These are phyloP conservation scores for Campoplex nolae DNA, from an alignment of 2,888 invertebrate species.

Conservation along the genomic window DNA sequence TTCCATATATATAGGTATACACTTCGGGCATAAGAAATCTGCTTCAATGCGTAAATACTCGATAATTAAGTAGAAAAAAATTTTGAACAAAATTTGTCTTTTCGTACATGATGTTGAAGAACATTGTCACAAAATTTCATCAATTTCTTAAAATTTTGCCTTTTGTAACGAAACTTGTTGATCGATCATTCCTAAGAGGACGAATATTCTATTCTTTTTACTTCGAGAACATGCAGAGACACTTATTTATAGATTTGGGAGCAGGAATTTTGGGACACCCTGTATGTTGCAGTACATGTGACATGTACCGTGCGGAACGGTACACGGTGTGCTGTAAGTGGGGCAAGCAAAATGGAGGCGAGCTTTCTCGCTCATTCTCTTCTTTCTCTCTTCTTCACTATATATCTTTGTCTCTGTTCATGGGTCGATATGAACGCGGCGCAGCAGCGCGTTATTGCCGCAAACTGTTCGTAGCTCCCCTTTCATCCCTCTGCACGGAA, in stretches of 20 bases:
- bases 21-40: no score
- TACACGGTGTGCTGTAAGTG: slow-evolving; percentile 74
- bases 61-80: no score
- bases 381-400: slow-evolving; percentile 53
- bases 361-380: slow-evolving; percentile 54
- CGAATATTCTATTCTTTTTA: neutral
- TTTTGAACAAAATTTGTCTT: no score
- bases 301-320: slow-evolving; percentile 49
- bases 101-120: no score
- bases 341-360: slow-evolving; percentile 81
- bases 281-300: slow-evolving; percentile 14
- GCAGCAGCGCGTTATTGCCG: slow-evolving; percentile 77
- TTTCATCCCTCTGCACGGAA: slow-evolving; percentile 52
- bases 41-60: no score
- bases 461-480: slow-evolving; percentile 67
- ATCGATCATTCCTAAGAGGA: neutral
- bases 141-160: no score
- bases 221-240: neutral
- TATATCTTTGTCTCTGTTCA: slow-evolving; percentile 38
- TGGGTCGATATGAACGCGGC: slow-evolving; percentile 82
- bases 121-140: no score
- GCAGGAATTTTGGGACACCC: slow-evolving; percentile 3
- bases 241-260: no score
- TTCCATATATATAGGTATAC: no score
- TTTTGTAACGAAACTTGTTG: no score